Conservation (phyloP, 2,113 vertebrate species). For the Datnioides undecimradiatus region DNA sequence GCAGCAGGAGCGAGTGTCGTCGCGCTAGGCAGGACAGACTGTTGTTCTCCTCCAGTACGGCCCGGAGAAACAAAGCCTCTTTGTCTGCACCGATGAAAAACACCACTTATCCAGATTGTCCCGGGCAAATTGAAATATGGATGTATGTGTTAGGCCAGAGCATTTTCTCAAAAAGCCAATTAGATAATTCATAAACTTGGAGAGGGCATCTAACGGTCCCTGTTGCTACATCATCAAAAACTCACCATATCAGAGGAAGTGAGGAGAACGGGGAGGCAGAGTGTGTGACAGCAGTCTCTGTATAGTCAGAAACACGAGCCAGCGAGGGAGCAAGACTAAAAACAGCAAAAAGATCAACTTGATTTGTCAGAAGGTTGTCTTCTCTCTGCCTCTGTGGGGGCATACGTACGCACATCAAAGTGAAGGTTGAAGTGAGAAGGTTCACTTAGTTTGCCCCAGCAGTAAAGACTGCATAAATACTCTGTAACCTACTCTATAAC, state of each 20-base stretch:
- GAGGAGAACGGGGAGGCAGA: not conserved
- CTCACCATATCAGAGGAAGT: slow-evolving; percentile 6
- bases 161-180: slow-evolving; percentile 49
- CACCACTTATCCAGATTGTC: slow-evolving; percentile 36
- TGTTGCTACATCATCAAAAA: not conserved
- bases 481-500: slow-evolving; percentile 61
- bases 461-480: slow-evolving; percentile 67
- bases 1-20: slow-evolving; percentile 39
- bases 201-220: slow-evolving; percentile 21
- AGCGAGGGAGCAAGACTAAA: not conserved
- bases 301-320: not conserved
- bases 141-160: slow-evolving; percentile 52
- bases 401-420: slow-evolving; percentile 59
- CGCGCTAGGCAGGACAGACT: slow-evolving; percentile 47
- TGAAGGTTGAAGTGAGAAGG: slow-evolving; percentile 32
- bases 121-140: slow-evolving; percentile 60
- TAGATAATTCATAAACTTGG: slow-evolving; percentile 58
- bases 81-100: slow-evolving; percentile 64
- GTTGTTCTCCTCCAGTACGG: slow-evolving; percentile 13
- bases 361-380: not conserved
- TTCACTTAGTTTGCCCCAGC: slow-evolving; percentile 50
- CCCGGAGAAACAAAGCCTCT: slow-evolving; percentile 33
- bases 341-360: not conserved
- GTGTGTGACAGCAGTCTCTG: slow-evolving; percentile 1
- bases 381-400: slow-evolving; percentile 18